phyloP scores from a whole-genome alignment of 2,113 vertebrate species.

The Acinonyx jubatus region DNA sequence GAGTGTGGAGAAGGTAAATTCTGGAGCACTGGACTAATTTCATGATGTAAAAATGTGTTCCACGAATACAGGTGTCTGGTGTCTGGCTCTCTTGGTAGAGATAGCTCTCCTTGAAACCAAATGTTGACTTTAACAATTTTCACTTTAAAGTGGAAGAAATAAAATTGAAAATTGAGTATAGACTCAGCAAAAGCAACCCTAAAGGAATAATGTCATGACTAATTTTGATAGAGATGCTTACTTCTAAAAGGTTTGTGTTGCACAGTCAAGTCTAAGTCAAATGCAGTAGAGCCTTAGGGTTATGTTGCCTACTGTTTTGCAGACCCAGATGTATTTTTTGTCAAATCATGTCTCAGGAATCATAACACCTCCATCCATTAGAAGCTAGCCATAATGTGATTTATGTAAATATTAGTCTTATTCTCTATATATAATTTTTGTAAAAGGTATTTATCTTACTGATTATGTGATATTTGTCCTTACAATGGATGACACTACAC shows the following conservation, averaged over 20 bases:
- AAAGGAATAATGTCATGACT: background rate
- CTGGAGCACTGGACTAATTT: background rate
- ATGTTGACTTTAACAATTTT: background rate
- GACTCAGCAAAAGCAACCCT: background rate
- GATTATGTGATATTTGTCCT: background rate
- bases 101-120: background rate
- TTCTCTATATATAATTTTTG: background rate
- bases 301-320: background rate
- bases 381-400: background rate
- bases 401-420: background rate
- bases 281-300: background rate
- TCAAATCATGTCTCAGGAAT: background rate
- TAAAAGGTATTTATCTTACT: background rate
- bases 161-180: conserved; percentile 7
- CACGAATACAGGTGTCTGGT: background rate
- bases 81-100: background rate
- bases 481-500: background rate
- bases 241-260: background rate
- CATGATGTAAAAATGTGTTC: background rate
- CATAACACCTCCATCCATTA: background rate
- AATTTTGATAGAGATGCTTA: conserved; percentile 11
- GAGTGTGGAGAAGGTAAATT: background rate
- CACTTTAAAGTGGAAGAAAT: background rate
- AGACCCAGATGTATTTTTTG: background rate
- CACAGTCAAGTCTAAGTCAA: background rate